phyloP scores from a whole-genome alignment of 2,113 vertebrate genomes.

The Pleuronectes platessa region DNA sequence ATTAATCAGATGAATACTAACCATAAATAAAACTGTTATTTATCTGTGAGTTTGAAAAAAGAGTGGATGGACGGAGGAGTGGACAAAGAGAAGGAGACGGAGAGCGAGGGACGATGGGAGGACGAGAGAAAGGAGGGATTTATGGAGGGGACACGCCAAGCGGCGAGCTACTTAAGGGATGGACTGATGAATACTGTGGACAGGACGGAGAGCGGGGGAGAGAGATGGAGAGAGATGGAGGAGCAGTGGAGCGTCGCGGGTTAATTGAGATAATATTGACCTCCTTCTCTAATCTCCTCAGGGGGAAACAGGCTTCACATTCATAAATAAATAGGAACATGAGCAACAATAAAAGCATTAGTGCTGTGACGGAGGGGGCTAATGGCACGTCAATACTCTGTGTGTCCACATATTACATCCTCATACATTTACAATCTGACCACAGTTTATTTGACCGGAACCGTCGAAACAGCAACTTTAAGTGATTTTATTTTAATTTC shows the following conservation, averaged over 20 bases:
- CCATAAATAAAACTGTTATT: neutral
- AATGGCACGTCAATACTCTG: constrained; percentile 68
- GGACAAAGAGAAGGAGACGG: neutral
- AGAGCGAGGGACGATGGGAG: neutral
- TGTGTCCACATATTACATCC: neutral
- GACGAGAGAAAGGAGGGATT: constrained; percentile 26
- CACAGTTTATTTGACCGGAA: too few relatives aligned
- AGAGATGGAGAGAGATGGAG: constrained; percentile 53
- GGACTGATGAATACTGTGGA: constrained; percentile 83
- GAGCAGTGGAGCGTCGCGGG: constrained; percentile 76
- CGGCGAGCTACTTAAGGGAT: constrained; percentile 72
- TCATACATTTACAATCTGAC: neutral
- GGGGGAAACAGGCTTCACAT: constrained; percentile 79
- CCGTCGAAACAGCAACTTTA: neutral
- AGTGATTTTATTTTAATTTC: neutral
- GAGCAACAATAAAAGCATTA: constrained; percentile 88
- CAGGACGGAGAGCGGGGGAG: constrained; percentile 60
- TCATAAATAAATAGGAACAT: constrained; percentile 80
- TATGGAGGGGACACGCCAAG: constrained; percentile 45
- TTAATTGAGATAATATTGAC: constrained; percentile 92
- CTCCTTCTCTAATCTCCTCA: constrained; percentile 82
- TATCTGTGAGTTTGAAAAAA: neutral
- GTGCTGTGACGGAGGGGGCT: constrained; percentile 77
- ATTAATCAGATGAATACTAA: neutral
- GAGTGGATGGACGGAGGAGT: neutral